Conservation (phyloP, 2,888 invertebrate genomes). For the Apamea anceps region DNA sequence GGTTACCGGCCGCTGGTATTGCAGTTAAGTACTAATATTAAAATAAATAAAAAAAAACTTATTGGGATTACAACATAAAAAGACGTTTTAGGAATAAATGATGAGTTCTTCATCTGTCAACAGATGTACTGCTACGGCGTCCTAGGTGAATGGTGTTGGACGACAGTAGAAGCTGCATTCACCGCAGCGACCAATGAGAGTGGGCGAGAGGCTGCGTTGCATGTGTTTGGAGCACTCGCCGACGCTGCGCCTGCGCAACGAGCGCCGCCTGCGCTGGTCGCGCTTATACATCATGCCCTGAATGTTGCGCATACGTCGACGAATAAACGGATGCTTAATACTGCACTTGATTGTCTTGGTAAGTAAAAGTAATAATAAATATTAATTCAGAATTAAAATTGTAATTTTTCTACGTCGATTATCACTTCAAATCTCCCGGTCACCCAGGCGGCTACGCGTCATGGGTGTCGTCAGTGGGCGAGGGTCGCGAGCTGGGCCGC, state of each 20-base stretch:
- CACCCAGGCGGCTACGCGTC: constrained; percentile 94
- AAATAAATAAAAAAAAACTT: too few species aligned
- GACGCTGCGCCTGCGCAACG: constrained; percentile 85
- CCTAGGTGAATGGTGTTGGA: constrained; percentile 93
- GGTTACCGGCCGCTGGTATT: not conserved
- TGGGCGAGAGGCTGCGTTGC: constrained; percentile 87
- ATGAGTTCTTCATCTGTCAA: constrained; percentile 9
- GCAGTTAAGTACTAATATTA: not conserved
- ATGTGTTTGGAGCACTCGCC: constrained; percentile 88
- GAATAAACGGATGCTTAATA: constrained; percentile 91
- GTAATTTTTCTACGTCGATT: not conserved
- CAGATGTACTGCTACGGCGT: constrained; percentile 96
- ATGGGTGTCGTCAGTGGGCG: constrained; percentile 91
- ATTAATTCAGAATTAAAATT: not conserved
- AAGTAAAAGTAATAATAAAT: constrained; percentile 47
- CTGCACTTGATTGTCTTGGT: constrained; percentile 95
- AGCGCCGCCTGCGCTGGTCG: constrained; percentile 85
- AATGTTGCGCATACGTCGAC: constrained; percentile 69
- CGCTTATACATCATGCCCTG: constrained; percentile 77
- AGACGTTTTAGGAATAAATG: not conserved
- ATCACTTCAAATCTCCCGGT: not conserved
- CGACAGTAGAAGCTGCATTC: constrained; percentile 92
- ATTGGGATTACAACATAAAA: not conserved
- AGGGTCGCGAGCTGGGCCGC: constrained; percentile 76
- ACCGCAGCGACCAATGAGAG: constrained; percentile 91